These are phyloP conservation scores for Garra rufa DNA, from an alignment of 2,113 vertebrate species.

Conservation along the genomic window DNA sequence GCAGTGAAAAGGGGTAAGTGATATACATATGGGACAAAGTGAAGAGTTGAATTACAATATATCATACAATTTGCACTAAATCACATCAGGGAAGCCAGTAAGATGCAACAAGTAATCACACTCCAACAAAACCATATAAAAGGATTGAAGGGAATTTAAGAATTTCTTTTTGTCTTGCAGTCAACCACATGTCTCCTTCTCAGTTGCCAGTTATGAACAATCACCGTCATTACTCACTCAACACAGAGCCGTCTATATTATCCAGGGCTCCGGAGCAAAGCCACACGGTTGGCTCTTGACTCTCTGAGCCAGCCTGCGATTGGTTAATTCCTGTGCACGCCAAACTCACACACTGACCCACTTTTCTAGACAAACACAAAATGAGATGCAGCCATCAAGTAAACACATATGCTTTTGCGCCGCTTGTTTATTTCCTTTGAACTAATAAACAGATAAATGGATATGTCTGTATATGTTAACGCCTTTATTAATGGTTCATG, in stretches of 20 bases:
- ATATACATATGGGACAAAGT: constrained; percentile 2
- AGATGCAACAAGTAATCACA: constrained; percentile 1
- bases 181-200: neutral
- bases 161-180: constrained; percentile 9
- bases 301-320: neutral
- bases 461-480: neutral
- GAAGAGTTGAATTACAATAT: neutral
- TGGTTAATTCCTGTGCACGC: neutral
- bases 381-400: neutral
- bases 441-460: neutral
- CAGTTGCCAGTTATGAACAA: constrained; percentile 13
- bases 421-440: neutral
- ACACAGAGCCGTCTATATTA: constrained; percentile 14
- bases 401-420: neutral
- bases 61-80: neutral
- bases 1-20: neutral
- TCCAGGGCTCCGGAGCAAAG: constrained; percentile 31
- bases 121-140: constrained; percentile 18
- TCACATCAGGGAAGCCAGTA: neutral
- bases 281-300: constrained; percentile 21
- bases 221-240: constrained; percentile 15
- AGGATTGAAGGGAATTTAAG: neutral
- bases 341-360: constrained; percentile 20
- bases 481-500: neutral
- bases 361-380: constrained; percentile 8